phyloP scores from a whole-genome alignment of 2,888 invertebrate genomes.

The Mechanitis mazaeus region DNA sequence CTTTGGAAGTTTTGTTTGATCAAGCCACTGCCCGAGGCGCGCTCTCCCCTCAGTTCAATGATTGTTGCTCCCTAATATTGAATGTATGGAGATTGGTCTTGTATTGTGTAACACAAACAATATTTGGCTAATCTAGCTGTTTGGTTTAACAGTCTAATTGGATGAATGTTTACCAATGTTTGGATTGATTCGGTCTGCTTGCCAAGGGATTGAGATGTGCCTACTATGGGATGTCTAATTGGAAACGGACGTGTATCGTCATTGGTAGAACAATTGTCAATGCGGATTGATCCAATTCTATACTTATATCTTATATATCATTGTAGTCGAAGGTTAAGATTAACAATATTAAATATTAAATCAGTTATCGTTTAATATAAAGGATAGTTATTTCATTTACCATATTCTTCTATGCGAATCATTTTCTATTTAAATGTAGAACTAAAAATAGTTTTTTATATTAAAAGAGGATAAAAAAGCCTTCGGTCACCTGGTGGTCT shows the following conservation, averaged over 20 bases:
- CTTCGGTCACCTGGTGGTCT: too few species aligned
- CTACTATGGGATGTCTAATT: conserved; percentile 22
- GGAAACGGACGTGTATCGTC: conserved; percentile 16
- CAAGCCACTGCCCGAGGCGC: conserved; percentile 37
- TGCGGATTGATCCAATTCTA: conserved; percentile 15
- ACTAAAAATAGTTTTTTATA: too few species aligned
- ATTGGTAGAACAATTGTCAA: conserved; percentile 11
- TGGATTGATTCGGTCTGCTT: conserved; percentile 37
- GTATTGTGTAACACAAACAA: conserved; percentile 62
- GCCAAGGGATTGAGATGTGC: conserved; percentile 29
- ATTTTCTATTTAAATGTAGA: too few species aligned
- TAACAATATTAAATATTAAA: too few species aligned
- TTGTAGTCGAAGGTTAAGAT: too few species aligned
- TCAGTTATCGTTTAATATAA: too few species aligned
- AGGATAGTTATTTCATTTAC: too few species aligned
- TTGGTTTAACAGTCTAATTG: conserved; percentile 59
- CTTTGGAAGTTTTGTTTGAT: conserved; percentile 32
- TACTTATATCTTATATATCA: background rate
- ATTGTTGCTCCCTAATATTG: conserved; percentile 48
- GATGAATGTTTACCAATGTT: conserved; percentile 48
- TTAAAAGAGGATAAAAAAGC: too few species aligned
- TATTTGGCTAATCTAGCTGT: conserved; percentile 64
- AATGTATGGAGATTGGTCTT: conserved; percentile 58
- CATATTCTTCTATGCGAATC: too few species aligned
- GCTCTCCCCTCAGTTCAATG: conserved; percentile 38